Percentiles rank a stretch among this genome's conserved stretches.
These are phyloP conservation scores for Anguilla rostrata DNA, from an alignment of 2,113 vertebrate species.

Conservation along the genomic window DNA sequence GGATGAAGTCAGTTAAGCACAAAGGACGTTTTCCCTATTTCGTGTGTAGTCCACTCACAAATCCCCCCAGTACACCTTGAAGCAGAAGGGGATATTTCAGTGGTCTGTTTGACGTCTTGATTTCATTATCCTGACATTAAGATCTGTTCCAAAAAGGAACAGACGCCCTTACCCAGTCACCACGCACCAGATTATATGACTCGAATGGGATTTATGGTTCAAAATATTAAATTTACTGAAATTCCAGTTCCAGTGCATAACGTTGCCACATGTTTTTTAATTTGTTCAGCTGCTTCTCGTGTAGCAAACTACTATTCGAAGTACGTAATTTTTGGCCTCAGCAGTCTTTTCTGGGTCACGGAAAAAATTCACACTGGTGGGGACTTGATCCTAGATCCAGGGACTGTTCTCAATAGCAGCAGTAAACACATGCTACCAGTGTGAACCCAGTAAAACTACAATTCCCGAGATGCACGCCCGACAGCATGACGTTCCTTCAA, in stretches of 20 bases:
- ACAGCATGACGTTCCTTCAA: slow-evolving; percentile 37
- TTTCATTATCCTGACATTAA: neutral
- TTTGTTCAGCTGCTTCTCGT: neutral
- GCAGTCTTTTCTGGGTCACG: neutral
- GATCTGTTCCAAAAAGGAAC: neutral
- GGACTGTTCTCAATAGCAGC: too few species aligned
- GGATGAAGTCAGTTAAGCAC: too few species aligned
- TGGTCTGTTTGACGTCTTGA: neutral
- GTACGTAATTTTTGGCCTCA: neutral
- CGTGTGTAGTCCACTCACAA: too few species aligned
- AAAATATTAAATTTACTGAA: neutral
- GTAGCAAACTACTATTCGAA: neutral
- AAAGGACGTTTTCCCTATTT: too few species aligned
- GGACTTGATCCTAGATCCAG: neutral
- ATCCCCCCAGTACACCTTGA: too few species aligned
- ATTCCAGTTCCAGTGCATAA: neutral
- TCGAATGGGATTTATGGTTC: neutral
- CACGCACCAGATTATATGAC: neutral
- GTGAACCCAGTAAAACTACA: slow-evolving; percentile 48
- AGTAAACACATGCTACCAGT: too few species aligned
- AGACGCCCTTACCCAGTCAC: neutral
- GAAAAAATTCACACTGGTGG: neutral
- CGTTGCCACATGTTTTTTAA: neutral
- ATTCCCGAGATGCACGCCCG: slow-evolving; percentile 38
- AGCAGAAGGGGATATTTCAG: neutral